Base-by-base conservation (phyloP, 2,113 vertebrate genomes). In the Nerophis lumbriciformis region DNA sequence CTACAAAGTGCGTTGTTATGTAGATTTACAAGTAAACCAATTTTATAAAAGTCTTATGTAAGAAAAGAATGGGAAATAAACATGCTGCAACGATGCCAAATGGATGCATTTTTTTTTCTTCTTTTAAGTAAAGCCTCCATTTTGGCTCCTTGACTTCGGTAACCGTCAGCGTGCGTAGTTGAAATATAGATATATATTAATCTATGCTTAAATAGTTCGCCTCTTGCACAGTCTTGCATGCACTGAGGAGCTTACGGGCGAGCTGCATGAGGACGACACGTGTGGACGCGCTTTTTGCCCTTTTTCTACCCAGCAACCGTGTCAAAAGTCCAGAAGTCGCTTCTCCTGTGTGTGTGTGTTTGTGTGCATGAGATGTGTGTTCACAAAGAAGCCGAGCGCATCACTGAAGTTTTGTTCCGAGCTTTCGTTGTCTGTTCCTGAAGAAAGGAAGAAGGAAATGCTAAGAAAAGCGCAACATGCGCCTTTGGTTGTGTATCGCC, bases 351-450 rank as follows among this genome's bases (percentile, higher is more conserved):
- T 87, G 81, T 85, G 13, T 45, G 15, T 15, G 0, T 52, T 65
- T 74, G 48, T 28, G 48, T 57, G 61, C 42, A 51, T 53, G 52
- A 55, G 55, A 54, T 75, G 44, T n/a, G 50, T 65, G 11, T 62
- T 81, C 76, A 83, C 76, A 79, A 73, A 64, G 42, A 65, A 65
- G 51, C 53, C 60, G 59, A 37, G 64, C n/a, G 48, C 54, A 76
- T 99, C 94, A 99, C 92, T 99, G 97, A 49, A 98, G 91, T 85
- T 99, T 99, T 19, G 97, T 95, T 72, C 97, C 97, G 76, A 98
- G 92, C 89, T 99, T 99, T 84, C 97, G 94, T 84, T 99, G 96
- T 93, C 97, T 94, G 92, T 97, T 99, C 87, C 97, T 98, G 38
- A 35, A 83, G 79, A 66, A 4, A 37, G 14, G 37, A 39, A 12